Base-by-base conservation (phyloP, 2,888 invertebrate species). In the Scaptomyza polygonia region DNA sequence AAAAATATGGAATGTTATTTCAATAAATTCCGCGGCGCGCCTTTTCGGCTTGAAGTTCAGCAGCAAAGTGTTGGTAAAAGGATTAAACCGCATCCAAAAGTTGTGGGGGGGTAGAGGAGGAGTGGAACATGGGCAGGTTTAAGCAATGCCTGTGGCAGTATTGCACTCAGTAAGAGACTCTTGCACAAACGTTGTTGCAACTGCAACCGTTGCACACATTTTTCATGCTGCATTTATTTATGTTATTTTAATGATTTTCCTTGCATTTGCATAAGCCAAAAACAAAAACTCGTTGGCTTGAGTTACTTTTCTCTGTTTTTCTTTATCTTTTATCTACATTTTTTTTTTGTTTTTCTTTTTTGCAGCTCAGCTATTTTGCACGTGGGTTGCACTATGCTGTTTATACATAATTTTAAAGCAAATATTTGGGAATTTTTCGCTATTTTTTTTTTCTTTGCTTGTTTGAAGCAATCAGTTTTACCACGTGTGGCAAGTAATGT, bases 161-260 rank as follows among this genome's bases (percentile, higher is more conserved):
- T 54, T 30, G 39, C 36, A 42, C 18, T 40, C 45, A 27, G 34
- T 51, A 39, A 43, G 40, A 30, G 21, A 16, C 44, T 12, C 32
- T 32, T 59, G 58, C 25, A 25, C n/a, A 25, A 4, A 25, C 25
- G 25, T 25, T 25, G 25, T 25, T 25, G 25, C 64, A 67, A 72
- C 59, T 72, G 77, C 70, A 69, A 77, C 72, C 63, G 73, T 71
- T 76, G 76, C 73, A 73, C 73, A 73, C 67, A 78, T 76, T 76
- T 70, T 73, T 62, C 65, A 73, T 73, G 73, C 73, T 42, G 62
- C 65, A 71, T 65, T 77, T 79, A 79, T 79, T 67, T 77, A 72
- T 75, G 68, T 66, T 66, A 65, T 67, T 71, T 79, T 72, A 74
- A 77, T 72, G 63, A 55, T 66, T 67, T 58, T 43, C 12, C 12